Evolutionary conservation across 2,888 invertebrate species (phyloP), one percentile per base, ranked within the genome.

Genomic region (Ectemnius lituratus): DNA sequence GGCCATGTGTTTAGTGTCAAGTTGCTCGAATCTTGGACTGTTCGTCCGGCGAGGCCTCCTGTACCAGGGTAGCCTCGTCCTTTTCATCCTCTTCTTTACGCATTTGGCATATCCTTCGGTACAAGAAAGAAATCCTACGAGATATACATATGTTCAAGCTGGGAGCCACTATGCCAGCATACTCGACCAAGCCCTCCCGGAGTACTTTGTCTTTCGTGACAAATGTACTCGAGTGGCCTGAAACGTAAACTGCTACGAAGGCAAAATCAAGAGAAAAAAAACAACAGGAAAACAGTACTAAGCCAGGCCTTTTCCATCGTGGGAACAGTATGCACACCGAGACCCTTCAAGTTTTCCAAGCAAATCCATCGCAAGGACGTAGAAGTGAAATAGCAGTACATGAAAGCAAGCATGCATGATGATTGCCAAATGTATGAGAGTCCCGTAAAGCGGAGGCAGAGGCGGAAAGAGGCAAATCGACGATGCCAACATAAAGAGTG

Each of bases 1-100:
- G 85, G 90, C 90, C 90, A 90, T 90, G 88, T 90, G 90, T 90
- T 90, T 83, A 90, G 90, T 90, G 89, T 90, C 90, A 89, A 88
- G 88, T 90, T 90, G 90, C 89, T 85, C 82, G 85, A 85, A 84
- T 82, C 83, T 84, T 74, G 67, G 80, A 63, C 77, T 71, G 76
- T 76, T 82, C 77, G 74, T 73, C 78, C 75, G 74, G 74, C 78
- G 73, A 73, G 74, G 73, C 72, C 73, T 75, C 76, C 74, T 65
- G 71, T 1, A 4, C 68, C 58, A 61, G 56, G 62, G 56, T 69
- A 60, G 70, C 61, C 49, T 58, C 70, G 71, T 68, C 76, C 71
- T 70, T 79, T 69, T 69, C 69, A 65, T 72, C 45, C 73, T 69
- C 73, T 75, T 63, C 78, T 78, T 76, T 73, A 64, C 63, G 52